Evolutionary conservation across 2,888 invertebrate species (phyloP).

Genomic region (Octonoba sinensis): DNA sequence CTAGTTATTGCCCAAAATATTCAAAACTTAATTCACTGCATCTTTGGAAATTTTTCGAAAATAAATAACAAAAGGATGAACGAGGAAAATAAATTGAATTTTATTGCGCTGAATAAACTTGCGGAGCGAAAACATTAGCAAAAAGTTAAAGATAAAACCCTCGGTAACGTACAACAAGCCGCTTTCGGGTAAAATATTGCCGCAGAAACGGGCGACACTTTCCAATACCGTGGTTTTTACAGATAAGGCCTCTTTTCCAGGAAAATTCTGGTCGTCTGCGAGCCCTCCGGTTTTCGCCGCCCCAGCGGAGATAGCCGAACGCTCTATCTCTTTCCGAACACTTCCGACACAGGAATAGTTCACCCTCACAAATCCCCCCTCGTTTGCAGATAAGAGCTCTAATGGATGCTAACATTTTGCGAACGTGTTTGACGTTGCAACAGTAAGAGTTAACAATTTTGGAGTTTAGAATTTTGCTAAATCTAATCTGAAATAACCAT

Average conservation of each 20-base stretch:
- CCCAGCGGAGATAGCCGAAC: conserved; percentile 43
- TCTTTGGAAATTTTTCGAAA: too few relatives aligned
- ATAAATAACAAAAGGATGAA: too few relatives aligned
- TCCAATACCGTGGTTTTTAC: conserved; percentile 46
- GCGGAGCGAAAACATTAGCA: too few relatives aligned
- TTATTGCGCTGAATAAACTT: too few relatives aligned
- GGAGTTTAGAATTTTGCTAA: too few relatives aligned
- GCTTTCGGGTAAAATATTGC: conserved; percentile 38
- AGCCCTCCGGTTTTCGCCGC: conserved; percentile 3
- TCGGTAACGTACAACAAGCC: conserved; percentile 3
- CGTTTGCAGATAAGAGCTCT: conserved; percentile 37
- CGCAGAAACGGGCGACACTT: conserved; percentile 25
- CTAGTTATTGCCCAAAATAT: too few relatives aligned
- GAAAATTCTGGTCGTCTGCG: background rate
- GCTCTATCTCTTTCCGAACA: conserved; percentile 55
- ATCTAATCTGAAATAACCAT: too few relatives aligned
- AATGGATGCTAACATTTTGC: conserved; percentile 34
- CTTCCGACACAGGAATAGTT: conserved; percentile 36
- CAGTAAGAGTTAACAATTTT: background rate
- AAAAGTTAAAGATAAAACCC: conserved; percentile 2
- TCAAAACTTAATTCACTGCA: too few relatives aligned
- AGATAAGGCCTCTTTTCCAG: conserved; percentile 37
- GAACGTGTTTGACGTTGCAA: conserved; percentile 21
- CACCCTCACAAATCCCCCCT: conserved; percentile 27
- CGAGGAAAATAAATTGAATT: too few relatives aligned